A percentile compares a stretch with the other conserved stretches of the same genome.
Evolutionary conservation across 2,888 invertebrate species (phyloP).

Genomic region (Trichopoda pennipes): DNA sequence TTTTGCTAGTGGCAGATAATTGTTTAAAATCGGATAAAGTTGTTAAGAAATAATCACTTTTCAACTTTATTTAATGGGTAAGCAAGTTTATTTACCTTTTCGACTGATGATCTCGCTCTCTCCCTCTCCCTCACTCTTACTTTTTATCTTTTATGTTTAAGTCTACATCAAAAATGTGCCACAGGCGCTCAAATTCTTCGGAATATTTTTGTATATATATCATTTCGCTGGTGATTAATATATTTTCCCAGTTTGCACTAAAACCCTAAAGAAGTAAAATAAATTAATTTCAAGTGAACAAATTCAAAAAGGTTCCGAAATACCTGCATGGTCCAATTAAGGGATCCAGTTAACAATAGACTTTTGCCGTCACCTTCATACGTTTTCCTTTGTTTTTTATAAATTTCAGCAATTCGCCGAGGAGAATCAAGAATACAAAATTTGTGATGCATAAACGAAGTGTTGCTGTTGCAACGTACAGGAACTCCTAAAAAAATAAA

Average conservation of each 20-base stretch:
- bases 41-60: too few relatives aligned
- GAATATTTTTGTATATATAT: conserved; percentile 71
- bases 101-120: too few relatives aligned
- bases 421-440: conserved; percentile 77
- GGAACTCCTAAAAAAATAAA: conserved; percentile 72
- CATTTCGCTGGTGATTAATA: conserved; percentile 74
- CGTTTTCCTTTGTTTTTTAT: conserved; percentile 51
- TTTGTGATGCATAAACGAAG: conserved; percentile 79
- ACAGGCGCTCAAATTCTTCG: conserved; percentile 78
- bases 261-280: conserved; percentile 72
- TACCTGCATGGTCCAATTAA: conserved; percentile 77
- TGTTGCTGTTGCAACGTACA: conserved; percentile 71
- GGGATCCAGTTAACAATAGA: conserved; percentile 74
- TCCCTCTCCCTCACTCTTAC: too few relatives aligned
- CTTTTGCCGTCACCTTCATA: conserved; percentile 59
- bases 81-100: too few relatives aligned
- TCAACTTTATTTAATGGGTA: too few relatives aligned
- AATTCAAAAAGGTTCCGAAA: background rate
- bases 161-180: conserved; percentile 72
- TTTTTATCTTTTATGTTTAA: conserved; percentile 24
- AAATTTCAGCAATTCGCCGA: conserved; percentile 68
- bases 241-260: conserved; percentile 78
- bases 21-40: too few relatives aligned
- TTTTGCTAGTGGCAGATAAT: too few relatives aligned
- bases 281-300: background rate